Base-by-base conservation (phyloP, 2,797 vertebrate species). In the Mastacembelus armatus region DNA sequence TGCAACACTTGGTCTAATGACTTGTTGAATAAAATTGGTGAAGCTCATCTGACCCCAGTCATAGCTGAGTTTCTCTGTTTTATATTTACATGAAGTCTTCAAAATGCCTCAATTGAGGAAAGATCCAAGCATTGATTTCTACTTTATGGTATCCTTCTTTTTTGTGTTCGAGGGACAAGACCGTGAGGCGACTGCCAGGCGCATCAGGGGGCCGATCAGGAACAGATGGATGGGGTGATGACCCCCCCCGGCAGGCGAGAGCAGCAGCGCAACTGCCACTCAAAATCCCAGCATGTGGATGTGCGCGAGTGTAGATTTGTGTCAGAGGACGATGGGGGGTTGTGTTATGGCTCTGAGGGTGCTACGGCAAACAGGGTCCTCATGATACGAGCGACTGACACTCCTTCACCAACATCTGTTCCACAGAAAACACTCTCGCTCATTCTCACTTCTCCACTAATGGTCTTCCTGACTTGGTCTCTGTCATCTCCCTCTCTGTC, bases 161-260 rank as follows among this genome's bases (percentile, higher is more conserved):
- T 67, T 29, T 50, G 49, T 48, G 49, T 73, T 81, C n/a, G 80
- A 88, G 92, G 91, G 91, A 92, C 91, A 90, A 77, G 91, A 87
- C 89, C 87, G 85, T 51, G 89, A 93, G 84, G 67, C 29, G 47
- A 94, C 92, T 86, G 90, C 91, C 90, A 88, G 95, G 93, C 74
- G 91, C 83, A 65, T 91, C 87, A 81, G 92, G 89, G 91, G 92
- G 90, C 92, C 95, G 93, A 98, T 98, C 94, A 96, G 95, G 95
- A 95, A 91, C 97, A 99, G 97, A 98, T 99, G 97, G 96, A 95
- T 81, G 85, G 83, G 94, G 93, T 95, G 90, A 72, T 95, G 95
- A 96, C 94, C 95, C 92, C 69, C n/a, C 91, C 85, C 85, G 59
- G 74, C 75, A 92, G 92, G 94, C 94, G 83, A 88, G 86, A 91